phyloP scores from a whole-genome alignment of 1,140 invertebrate genomes.

The Goniozus legneri region DNA sequence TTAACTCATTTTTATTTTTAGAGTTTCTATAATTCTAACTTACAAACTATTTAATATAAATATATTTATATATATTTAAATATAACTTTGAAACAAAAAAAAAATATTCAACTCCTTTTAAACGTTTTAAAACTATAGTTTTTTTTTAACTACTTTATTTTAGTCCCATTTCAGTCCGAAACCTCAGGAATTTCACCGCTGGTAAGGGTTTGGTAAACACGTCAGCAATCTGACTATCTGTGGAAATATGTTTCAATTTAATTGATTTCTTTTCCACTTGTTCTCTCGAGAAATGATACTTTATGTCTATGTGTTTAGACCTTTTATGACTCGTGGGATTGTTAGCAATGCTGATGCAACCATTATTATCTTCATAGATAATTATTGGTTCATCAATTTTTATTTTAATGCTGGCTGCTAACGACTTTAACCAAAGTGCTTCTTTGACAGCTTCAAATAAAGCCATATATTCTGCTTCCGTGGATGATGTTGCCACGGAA shows the following conservation, averaged over 20 bases:
- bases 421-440: neutral
- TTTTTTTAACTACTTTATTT: neutral
- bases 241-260: neutral
- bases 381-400: neutral
- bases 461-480: conserved; percentile 1
- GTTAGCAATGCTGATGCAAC: neutral
- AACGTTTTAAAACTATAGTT: too few species aligned
- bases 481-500: neutral
- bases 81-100: too few species aligned
- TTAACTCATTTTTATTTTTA: too few species aligned
- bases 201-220: conserved; percentile 1
- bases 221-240: conserved; percentile 1
- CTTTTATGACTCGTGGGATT: conserved; percentile 2
- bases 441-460: neutral
- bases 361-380: neutral
- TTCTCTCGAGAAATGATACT: conserved; percentile 5
- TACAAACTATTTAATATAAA: too few species aligned
- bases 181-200: conserved; percentile 1
- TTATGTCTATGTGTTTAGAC: conserved; percentile 6
- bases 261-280: conserved; percentile 3
- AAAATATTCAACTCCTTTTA: too few species aligned
- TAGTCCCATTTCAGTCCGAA: neutral
- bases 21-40: too few species aligned
- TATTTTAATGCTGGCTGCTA: neutral
- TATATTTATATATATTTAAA: too few species aligned